phyloP scores from a whole-genome alignment of 2,797 vertebrate species.

The Lagorchestes hirsutus region DNA sequence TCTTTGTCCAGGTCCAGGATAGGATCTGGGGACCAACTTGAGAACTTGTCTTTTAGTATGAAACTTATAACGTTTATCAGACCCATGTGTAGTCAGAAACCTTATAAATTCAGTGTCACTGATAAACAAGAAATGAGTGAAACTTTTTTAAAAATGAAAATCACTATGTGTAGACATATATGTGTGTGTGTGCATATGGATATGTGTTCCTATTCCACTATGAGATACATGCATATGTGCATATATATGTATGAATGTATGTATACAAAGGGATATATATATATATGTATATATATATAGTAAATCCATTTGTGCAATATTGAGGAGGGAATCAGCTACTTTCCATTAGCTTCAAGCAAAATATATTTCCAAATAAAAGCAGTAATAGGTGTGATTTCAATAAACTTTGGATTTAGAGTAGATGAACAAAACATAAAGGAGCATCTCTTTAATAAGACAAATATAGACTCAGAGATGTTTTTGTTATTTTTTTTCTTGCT shows the following conservation, averaged over 20 bases:
- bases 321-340: neutral
- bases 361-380: neutral
- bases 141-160: neutral
- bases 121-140: neutral
- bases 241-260: neutral
- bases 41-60: neutral
- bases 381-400: neutral
- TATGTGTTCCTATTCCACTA: neutral
- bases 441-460: neutral
- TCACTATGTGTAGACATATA: neutral
- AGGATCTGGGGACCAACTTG: neutral
- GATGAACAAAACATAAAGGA: neutral
- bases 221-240: neutral
- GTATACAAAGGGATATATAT: neutral
- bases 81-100: neutral
- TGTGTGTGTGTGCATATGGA: neutral
- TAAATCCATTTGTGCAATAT: neutral
- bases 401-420: neutral
- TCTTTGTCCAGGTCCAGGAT: neutral
- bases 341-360: neutral
- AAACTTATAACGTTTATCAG: neutral
- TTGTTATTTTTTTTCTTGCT: neutral
- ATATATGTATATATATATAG: too few species aligned
- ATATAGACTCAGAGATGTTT: neutral
- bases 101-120: neutral